Conservation (phyloP, 2,888 invertebrate genomes). For the Rhabditoides inermis region DNA sequence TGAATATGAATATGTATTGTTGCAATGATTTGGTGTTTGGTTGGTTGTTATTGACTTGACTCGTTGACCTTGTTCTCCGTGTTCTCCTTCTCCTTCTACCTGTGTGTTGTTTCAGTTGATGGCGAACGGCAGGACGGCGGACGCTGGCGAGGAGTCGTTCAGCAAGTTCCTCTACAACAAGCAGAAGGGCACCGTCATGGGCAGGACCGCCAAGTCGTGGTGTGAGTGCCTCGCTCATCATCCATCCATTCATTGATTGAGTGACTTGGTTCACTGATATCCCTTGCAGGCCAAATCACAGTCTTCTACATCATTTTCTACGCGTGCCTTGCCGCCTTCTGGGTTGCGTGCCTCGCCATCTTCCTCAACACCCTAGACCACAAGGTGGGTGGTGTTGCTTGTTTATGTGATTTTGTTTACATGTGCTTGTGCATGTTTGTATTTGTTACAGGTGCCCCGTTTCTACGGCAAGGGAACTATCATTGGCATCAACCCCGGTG, state of each 20-base stretch:
- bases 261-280: neutral
- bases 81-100: neutral
- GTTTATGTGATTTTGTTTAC: no score
- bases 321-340: slow-evolving; percentile 81
- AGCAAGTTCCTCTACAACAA: slow-evolving; percentile 46
- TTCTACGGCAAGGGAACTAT: slow-evolving; percentile 78
- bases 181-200: slow-evolving; percentile 41
- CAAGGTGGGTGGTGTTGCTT: slow-evolving; percentile 54
- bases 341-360: slow-evolving; percentile 82
- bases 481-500: slow-evolving; percentile 89
- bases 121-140: slow-evolving; percentile 39
- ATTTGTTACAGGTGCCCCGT: slow-evolving; percentile 63
- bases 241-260: neutral
- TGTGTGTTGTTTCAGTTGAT: slow-evolving; percentile 47
- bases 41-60: neutral
- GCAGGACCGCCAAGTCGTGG: slow-evolving; percentile 49
- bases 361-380: slow-evolving; percentile 84
- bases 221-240: slow-evolving; percentile 19
- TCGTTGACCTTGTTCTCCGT: no score
- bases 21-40: neutral
- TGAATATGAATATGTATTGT: neutral
- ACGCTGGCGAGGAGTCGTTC: slow-evolving; percentile 32
- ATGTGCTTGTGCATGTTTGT: neutral
- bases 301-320: slow-evolving; percentile 94
- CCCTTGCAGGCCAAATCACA: slow-evolving; percentile 76